These are phyloP conservation scores for Phyllotreta cruciferae DNA, from an alignment of 2,888 invertebrate genomes.

Conservation along the genomic window DNA sequence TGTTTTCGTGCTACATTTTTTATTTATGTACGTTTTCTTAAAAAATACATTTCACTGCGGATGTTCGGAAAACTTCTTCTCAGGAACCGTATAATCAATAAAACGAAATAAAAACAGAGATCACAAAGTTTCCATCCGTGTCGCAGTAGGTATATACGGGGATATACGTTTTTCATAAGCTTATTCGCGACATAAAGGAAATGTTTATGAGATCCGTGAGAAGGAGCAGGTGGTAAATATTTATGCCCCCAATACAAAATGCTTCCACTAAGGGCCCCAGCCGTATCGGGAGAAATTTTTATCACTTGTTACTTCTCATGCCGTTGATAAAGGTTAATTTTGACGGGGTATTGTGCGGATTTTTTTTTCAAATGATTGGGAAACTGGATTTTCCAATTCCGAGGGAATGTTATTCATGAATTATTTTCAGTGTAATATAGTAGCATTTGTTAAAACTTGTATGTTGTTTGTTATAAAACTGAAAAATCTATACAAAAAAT, in stretches of 20 bases:
- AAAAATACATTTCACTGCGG: too few relatives aligned
- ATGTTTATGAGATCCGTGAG: constrained; percentile 32
- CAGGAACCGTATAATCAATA: constrained; percentile 12
- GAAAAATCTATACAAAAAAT: too few relatives aligned
- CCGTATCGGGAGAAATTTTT: constrained; percentile 1
- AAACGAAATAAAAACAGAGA: constrained; percentile 25
- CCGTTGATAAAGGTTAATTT: constrained; percentile 9
- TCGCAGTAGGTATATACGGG: constrained; percentile 15
- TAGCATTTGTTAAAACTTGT: too few relatives aligned
- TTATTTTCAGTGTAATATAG: too few relatives aligned
- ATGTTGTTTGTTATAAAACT: too few relatives aligned
- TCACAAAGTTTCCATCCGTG: constrained; percentile 21
- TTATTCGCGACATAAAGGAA: constrained; percentile 22
- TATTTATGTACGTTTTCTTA: too few relatives aligned
- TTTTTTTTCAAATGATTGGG: constrained; percentile 1
- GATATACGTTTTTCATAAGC: constrained; percentile 23
- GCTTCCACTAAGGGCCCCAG: neutral
- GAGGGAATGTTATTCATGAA: neutral
- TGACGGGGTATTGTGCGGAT: neutral
- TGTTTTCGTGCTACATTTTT: too few relatives aligned
- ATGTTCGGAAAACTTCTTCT: neutral
- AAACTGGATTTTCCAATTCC: constrained; percentile 4
- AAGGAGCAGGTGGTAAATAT: constrained; percentile 28
- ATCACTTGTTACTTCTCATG: constrained; percentile 22
- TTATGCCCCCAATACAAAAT: constrained; percentile 23